These are phyloP conservation scores for Scartelaos histophorus DNA, from an alignment of 2,113 vertebrate genomes.

Conservation along the genomic window DNA sequence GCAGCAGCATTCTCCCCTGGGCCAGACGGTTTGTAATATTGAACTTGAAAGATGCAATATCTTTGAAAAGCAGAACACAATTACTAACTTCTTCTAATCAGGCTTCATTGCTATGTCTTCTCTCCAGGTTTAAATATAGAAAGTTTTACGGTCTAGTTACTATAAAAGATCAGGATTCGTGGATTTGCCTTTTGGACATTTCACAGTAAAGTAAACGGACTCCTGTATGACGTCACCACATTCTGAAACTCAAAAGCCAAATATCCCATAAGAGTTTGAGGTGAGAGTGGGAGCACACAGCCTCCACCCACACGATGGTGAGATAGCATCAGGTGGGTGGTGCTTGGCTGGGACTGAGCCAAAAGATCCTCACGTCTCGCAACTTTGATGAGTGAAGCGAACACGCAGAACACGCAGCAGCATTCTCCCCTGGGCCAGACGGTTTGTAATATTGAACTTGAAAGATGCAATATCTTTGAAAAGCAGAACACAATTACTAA, in stretches of 20 bases:
- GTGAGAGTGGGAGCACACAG: constrained; percentile 39
- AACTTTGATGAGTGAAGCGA: constrained; percentile 68
- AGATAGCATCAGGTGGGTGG: constrained; percentile 46
- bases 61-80: constrained; percentile 36
- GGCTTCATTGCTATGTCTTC: no score
- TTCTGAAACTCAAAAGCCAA: no score
- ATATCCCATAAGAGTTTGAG: constrained; percentile 17
- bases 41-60: constrained; percentile 39
- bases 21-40: constrained; percentile 55
- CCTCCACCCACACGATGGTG: constrained; percentile 48
- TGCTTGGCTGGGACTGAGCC: constrained; percentile 52
- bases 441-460: constrained; percentile 54
- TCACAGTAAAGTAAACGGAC: no score
- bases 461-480: constrained; percentile 47
- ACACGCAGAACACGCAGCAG: constrained; percentile 54
- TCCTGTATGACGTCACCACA: no score
- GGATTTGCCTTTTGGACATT: no score
- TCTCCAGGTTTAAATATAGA: no score
- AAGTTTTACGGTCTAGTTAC: no score
- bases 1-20: constrained; percentile 46
- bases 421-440: constrained; percentile 43
- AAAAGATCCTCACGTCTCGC: constrained; percentile 51
- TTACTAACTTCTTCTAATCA: no score
- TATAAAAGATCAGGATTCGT: no score
- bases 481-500: constrained; percentile 18